Evolutionary conservation across 2,113 vertebrate genomes (phyloP).

Genomic region (Silurus asotus): DNA sequence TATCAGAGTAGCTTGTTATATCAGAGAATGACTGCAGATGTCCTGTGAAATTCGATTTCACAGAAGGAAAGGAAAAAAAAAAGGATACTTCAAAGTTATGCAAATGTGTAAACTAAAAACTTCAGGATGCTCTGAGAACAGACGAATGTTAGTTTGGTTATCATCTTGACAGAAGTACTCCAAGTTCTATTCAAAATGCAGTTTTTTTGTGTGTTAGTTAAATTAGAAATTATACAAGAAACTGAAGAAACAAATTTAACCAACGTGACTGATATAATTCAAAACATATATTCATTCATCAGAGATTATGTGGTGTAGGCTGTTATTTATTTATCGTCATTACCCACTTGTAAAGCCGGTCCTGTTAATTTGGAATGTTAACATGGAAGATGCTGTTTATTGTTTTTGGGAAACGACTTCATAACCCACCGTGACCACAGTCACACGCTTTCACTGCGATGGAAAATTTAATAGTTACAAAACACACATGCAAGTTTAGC

Average conservation of each 20-base stretch:
- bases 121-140: background rate
- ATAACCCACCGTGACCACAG: background rate
- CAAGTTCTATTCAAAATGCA: background rate
- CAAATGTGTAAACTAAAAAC: background rate
- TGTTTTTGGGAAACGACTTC: background rate
- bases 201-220: background rate
- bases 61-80: no score
- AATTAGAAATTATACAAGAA: background rate
- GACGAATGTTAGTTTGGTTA: background rate
- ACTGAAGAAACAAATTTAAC: background rate
- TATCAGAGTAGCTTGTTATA: background rate
- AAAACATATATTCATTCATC: background rate
- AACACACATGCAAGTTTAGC: background rate
- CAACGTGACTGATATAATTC: background rate
- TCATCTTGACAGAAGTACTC: background rate
- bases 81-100: background rate
- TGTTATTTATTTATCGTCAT: background rate
- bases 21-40: background rate
- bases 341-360: background rate
- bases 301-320: background rate
- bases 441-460: background rate
- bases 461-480: background rate
- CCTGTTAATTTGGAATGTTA: background rate
- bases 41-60: background rate
- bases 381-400: background rate